Evolutionary conservation across 2,797 vertebrate genomes (phyloP).

Genomic region (Peromyscus nudipes): DNA sequence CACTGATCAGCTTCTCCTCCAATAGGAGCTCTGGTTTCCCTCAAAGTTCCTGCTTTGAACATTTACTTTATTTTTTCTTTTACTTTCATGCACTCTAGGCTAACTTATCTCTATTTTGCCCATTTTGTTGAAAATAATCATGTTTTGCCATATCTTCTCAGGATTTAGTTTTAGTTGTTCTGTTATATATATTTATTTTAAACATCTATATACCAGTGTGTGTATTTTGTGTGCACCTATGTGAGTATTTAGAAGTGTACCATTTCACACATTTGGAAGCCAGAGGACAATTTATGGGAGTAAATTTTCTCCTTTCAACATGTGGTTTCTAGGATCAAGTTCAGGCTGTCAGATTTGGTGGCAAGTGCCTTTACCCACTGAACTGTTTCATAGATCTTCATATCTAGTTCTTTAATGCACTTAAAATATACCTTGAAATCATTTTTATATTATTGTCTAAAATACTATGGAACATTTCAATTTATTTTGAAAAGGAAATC

Average conservation of each 20-base stretch:
- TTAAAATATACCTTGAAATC: not conserved
- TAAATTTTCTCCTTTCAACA: not conserved
- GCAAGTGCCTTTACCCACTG: not conserved
- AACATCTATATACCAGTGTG: not conserved
- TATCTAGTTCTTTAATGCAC: not conserved
- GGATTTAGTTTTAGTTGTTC: not conserved
- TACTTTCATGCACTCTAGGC: not conserved
- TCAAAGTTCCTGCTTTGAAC: constrained; percentile 33
- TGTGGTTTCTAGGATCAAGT: not conserved
- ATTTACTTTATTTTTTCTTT: not conserved
- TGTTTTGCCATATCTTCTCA: not conserved
- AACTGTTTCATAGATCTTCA: not conserved
- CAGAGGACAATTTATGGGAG: not conserved
- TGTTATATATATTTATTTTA: not conserved
- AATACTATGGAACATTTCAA: not conserved
- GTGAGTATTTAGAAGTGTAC: not conserved
- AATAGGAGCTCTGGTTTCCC: not conserved
- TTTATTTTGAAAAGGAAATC: constrained; percentile 55
- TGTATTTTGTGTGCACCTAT: not conserved
- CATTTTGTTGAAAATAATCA: not conserved
- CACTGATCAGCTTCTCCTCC: not conserved
- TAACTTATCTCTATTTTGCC: not conserved
- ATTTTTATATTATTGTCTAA: constrained; percentile 37
- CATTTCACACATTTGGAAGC: not conserved
- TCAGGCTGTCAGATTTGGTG: not conserved